phyloP scores from a whole-genome alignment of 2,113 vertebrate genomes.

The Pogonocichla stellata region DNA sequence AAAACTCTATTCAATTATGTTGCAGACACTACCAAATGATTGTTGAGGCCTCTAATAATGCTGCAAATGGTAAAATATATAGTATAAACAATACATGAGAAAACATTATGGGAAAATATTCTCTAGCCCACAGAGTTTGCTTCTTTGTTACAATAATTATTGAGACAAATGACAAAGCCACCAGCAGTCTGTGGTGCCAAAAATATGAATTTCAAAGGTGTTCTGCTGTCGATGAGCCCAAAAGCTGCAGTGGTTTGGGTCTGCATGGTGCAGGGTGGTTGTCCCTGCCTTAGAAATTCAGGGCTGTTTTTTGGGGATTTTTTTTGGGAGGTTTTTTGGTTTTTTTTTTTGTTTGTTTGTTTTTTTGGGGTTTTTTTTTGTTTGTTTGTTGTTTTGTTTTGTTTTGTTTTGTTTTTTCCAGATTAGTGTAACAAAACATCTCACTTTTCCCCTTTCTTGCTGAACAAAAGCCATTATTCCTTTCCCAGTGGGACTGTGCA shows the following conservation, averaged over 20 bases:
- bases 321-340: too few relatives aligned
- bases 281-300: background rate
- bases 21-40: conserved; percentile 57
- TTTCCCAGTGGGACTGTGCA: background rate
- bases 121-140: conserved; percentile 21
- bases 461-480: background rate
- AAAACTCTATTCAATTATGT: conserved; percentile 70
- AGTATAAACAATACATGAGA: conserved; percentile 61
- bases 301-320: background rate
- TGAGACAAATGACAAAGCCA: background rate
- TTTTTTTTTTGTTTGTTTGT: too few relatives aligned
- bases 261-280: background rate
- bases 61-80: conserved; percentile 66
- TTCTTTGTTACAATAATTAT: conserved; percentile 46
- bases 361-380: too few relatives aligned
- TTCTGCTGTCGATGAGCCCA: background rate
- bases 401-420: background rate
- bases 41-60: conserved; percentile 65
- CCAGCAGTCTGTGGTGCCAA: background rate
- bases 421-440: background rate
- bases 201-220: background rate
- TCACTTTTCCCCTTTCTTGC: background rate
- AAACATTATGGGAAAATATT: conserved; percentile 45
- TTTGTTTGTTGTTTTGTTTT: too few relatives aligned
- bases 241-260: background rate